phyloP scores from a whole-genome alignment of 37 sponge, comb jelly and placozoan species.

The Chondrosia reniformis region DNA sequence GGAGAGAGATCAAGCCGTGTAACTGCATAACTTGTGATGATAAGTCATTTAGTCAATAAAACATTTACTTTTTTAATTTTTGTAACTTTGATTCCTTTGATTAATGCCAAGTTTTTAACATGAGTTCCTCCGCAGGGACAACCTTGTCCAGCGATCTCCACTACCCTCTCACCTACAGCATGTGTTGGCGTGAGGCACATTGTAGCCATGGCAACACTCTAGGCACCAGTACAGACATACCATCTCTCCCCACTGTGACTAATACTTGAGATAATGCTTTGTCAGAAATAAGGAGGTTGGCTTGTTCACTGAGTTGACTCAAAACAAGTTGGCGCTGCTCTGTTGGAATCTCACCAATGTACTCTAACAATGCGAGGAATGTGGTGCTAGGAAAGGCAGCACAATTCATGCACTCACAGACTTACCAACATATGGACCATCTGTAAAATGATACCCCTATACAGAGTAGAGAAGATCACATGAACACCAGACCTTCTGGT shows the following conservation, averaged over 20 bases:
- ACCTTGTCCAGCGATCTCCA: constrained; percentile 46
- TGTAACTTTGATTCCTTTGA: constrained; percentile 43
- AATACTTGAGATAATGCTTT: too few relatives aligned
- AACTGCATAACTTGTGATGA: background rate
- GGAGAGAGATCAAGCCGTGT: background rate
- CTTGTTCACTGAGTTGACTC: too few relatives aligned
- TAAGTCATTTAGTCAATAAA: too few relatives aligned
- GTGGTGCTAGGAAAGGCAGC: too few relatives aligned
- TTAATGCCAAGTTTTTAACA: constrained; percentile 54
- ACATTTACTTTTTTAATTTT: constrained; percentile 67
- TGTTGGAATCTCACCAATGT: too few relatives aligned
- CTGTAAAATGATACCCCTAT: constrained; percentile 80
- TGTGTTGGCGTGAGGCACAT: too few relatives aligned
- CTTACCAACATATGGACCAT: constrained; percentile 77
- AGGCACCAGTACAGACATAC: too few relatives aligned
- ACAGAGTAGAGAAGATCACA: background rate
- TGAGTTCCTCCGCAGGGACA: constrained; percentile 84
- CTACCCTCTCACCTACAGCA: constrained; percentile 58
- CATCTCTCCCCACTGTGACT: too few relatives aligned
- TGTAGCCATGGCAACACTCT: too few relatives aligned
- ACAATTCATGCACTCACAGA: background rate
- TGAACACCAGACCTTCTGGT: background rate
- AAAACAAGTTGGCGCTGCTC: too few relatives aligned
- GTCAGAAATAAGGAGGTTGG: too few relatives aligned
- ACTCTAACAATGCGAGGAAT: too few relatives aligned